These are phyloP conservation scores for Leucoraja erinaceus DNA, from an alignment of 2,113 vertebrate species.

Conservation along the genomic window DNA sequence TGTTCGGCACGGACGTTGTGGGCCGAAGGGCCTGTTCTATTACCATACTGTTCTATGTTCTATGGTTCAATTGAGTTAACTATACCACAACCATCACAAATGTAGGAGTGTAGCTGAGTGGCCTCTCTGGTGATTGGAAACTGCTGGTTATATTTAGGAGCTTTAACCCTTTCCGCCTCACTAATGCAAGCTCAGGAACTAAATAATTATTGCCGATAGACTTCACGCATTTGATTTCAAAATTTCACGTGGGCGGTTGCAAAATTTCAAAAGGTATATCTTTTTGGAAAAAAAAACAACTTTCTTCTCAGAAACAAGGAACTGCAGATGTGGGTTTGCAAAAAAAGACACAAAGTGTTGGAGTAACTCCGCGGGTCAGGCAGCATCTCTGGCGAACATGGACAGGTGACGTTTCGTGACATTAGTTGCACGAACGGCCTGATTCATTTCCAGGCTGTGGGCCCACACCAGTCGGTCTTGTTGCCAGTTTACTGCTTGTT, in stretches of 20 bases:
- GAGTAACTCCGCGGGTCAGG: too few relatives aligned
- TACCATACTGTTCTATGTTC: too few relatives aligned
- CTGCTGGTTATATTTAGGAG: not conserved
- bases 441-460: too few relatives aligned
- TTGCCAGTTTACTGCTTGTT: too few relatives aligned
- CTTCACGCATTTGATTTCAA: not conserved
- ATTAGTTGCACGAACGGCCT: too few relatives aligned
- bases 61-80: not conserved
- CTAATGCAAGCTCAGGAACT: not conserved
- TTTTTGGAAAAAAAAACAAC: not conserved
- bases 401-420: not conserved
- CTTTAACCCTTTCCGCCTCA: not conserved
- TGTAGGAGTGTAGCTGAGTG: not conserved
- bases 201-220: not conserved
- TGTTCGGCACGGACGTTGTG: too few relatives aligned
- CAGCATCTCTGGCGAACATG: too few relatives aligned
- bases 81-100: not conserved
- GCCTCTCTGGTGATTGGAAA: not conserved
- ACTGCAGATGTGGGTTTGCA: too few relatives aligned
- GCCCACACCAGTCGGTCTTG: too few relatives aligned
- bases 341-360: too few relatives aligned
- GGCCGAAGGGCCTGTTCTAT: too few relatives aligned
- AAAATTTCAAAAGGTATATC: not conserved
- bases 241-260: too few relatives aligned
- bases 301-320: not conserved